These are phyloP conservation scores for Dendronephthya gigantea DNA, from an alignment of 64 coral and sea anemone species.

Conservation along the genomic window DNA sequence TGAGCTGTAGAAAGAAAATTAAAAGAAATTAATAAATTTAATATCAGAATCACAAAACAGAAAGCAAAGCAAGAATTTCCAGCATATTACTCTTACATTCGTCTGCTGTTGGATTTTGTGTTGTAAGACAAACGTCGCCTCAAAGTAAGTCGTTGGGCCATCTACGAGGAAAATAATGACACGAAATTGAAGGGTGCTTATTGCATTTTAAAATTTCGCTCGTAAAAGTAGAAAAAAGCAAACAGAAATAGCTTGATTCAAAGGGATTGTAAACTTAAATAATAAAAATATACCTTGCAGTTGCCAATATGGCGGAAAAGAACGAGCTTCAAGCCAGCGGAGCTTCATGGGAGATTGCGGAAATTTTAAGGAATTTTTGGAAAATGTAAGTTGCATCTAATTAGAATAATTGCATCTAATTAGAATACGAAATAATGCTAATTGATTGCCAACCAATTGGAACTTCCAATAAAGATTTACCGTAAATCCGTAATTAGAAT, in stretches of 20 bases:
- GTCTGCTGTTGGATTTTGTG: constrained; percentile 84
- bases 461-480: too few species aligned
- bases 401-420: too few species aligned
- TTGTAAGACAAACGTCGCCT: constrained; percentile 97
- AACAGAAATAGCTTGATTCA: background rate
- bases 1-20: constrained; percentile 44
- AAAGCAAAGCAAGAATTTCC: background rate
- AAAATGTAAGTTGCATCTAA: too few species aligned
- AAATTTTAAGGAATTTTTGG: background rate
- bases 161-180: constrained; percentile 52
- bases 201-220: background rate
- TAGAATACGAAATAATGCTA: too few species aligned
- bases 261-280: constrained; percentile 42
- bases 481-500: too few species aligned
- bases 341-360: constrained; percentile 48
- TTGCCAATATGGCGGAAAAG: constrained; percentile 61
- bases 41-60: background rate
- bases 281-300: constrained; percentile 16
- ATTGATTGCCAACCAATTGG: too few species aligned
- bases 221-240: background rate
- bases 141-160: constrained; percentile 90
- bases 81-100: constrained; percentile 62
- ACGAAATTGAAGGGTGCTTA: constrained; percentile 1
- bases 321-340: constrained; percentile 12
- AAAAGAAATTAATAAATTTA: background rate